Percentiles rank a stretch among this genome's conserved stretches.
Evolutionary conservation across 2,888 invertebrate species (phyloP).

Genomic region (Leistus spinibarbis): DNA sequence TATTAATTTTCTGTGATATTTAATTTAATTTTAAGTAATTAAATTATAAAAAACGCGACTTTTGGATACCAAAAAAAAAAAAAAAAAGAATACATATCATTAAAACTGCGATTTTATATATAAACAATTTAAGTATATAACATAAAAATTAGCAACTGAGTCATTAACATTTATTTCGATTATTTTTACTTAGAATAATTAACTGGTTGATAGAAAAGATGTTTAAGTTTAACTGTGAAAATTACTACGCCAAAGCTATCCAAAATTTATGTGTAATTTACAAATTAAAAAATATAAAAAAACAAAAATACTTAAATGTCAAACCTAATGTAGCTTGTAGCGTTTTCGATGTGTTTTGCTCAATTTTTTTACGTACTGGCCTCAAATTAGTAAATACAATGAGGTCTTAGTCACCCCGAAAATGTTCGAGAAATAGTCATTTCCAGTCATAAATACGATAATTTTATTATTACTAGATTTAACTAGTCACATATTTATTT

Average conservation of each 20-base stretch:
- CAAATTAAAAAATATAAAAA: too few species aligned
- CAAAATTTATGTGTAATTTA: too few species aligned
- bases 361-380: neutral
- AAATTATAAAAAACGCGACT: neutral
- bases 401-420: neutral
- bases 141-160: neutral
- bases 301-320: too few species aligned
- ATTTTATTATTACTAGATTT: too few species aligned
- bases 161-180: neutral
- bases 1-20: neutral
- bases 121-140: neutral
- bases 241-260: neutral
- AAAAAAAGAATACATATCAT: constrained; percentile 17
- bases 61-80: neutral
- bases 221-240: neutral
- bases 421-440: neutral
- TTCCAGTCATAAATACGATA: neutral
- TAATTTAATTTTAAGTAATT: neutral
- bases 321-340: neutral
- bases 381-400: neutral
- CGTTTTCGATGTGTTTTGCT: neutral
- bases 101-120: constrained; percentile 29
- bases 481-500: neutral
- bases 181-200: neutral
- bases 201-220: neutral